These are phyloP conservation scores for Coendou prehensilis DNA, from an alignment of 2,797 vertebrate species.

Conservation along the genomic window DNA sequence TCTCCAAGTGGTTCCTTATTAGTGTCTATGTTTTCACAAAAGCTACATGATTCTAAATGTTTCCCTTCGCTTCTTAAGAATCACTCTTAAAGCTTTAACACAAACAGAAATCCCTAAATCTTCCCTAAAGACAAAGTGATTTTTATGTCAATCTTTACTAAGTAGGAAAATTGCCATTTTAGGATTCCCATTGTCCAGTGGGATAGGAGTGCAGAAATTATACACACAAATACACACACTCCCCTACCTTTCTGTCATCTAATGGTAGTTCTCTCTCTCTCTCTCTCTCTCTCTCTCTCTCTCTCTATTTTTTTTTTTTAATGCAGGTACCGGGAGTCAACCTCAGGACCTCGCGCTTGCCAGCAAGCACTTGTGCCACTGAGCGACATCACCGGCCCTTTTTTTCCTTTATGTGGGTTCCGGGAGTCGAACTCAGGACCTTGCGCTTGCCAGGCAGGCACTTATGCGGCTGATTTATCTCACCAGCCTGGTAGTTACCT, in stretches of 20 bases:
- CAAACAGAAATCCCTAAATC: not conserved
- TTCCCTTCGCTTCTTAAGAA: not conserved
- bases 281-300: too few species aligned
- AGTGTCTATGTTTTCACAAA: not conserved
- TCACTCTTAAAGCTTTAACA: slow-evolving; percentile 38
- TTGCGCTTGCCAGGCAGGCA: too few species aligned
- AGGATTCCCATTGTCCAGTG: slow-evolving; percentile 13
- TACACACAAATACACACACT: too few species aligned
- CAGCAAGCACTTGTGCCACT: too few species aligned
- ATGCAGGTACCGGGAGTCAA: too few species aligned
- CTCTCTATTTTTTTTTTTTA: too few species aligned
- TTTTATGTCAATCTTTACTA: not conserved
- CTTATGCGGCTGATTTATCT: too few species aligned
- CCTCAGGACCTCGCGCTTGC: too few species aligned
- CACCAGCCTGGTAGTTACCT: not conserved
- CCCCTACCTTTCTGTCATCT: not conserved
- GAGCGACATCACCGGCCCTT: too few species aligned
- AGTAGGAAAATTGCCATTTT: not conserved
- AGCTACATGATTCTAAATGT: not conserved
- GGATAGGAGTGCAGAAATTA: not conserved
- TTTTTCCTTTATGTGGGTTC: too few species aligned
- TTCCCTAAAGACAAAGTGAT: not conserved
- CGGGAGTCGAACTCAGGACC: too few species aligned
- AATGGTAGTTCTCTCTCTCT: not conserved
- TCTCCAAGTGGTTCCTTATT: not conserved